A percentile compares a stretch with the other conserved stretches of the same genome.
phyloP scores from a whole-genome alignment of 2,888 invertebrate species.

The Phengaris alcon region DNA sequence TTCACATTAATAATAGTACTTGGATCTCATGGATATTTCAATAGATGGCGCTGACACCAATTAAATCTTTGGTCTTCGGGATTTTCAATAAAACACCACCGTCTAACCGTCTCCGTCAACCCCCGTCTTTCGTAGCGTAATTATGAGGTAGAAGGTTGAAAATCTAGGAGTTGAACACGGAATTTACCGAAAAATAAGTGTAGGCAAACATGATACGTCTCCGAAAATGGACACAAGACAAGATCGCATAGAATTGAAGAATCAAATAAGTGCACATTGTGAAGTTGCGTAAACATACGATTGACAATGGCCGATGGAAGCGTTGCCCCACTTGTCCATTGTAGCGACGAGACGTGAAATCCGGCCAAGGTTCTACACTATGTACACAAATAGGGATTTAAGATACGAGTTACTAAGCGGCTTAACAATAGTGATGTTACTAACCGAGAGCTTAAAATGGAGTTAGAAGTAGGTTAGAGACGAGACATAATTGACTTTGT shows the following conservation, averaged over 20 bases:
- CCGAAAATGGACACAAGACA: background rate
- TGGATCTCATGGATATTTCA: too few species aligned
- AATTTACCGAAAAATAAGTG: background rate
- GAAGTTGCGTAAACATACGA: slow-evolving; percentile 47
- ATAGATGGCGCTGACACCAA: too few species aligned
- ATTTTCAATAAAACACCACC: too few species aligned
- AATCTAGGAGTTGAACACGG: background rate
- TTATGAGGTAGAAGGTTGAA: background rate
- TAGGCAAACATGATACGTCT: background rate
- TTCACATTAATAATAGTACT: too few species aligned
- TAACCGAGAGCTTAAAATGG: slow-evolving; percentile 3
- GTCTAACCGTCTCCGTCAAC: too few species aligned
- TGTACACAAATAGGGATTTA: slow-evolving; percentile 27
- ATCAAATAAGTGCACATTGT: slow-evolving; percentile 30
- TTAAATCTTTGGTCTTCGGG: too few species aligned
- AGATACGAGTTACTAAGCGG: slow-evolving; percentile 8
- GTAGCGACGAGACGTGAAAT: slow-evolving; percentile 69
- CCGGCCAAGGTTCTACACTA: slow-evolving; percentile 58
- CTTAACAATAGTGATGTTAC: slow-evolving; percentile 18
- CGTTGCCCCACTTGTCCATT: slow-evolving; percentile 60
- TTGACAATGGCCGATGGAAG: slow-evolving; percentile 61
- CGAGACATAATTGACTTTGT: background rate
- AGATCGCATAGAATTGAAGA: slow-evolving; percentile 21
- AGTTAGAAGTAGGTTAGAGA: background rate
- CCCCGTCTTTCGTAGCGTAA: too few species aligned